Base-by-base conservation (phyloP, 2,888 invertebrate genomes). In the Itoplectis maculator region DNA sequence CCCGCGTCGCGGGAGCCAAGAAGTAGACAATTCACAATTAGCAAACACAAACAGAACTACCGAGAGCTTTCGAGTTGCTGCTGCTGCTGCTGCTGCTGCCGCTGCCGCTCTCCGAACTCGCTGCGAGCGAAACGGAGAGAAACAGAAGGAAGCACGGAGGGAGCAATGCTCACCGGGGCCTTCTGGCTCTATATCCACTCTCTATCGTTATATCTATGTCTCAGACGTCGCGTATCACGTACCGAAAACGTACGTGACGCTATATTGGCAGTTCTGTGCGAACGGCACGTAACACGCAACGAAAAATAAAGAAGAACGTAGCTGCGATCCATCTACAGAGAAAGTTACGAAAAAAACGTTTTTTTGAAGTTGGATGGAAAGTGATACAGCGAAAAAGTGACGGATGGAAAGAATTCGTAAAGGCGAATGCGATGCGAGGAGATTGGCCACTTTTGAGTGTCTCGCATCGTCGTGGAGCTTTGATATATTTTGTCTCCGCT, bases 21-120 rank as follows among this genome's bases (percentile, higher is more conserved):
- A 90, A 92, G 89, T 90, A 92, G 92, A 92, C 92, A 92, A 92
- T 92, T 92, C 91, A 91, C 92, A 92, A 92, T 92, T 92, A 92
- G 92, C 91, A 92, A 92, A 92, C 90, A 92, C 92, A 92, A 92
- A 92, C 91, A 90, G 87, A 90, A 89, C 86, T 87, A 90, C 89
- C 89, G 89, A 91, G 91, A 88, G 89, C 89, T 88, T 90, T 91
- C 88, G 89, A 91, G 90, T 88, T 88, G 86, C 84, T 86, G 89
- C 29, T 29, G 29, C 29, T 29, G 29, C 29, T 29, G 29, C 29
- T 29, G 29, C 29, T 29, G 29, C 29, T 29, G 29, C 29, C 5
- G 29, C 29, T 29, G 29, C 29, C 5, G 29, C 79, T 73, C 77
- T 81, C 40, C 15, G 37, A 54, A 65, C 45, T 72, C 45, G 81